phyloP scores from a whole-genome alignment of 2,113 vertebrate species.

The Pomatostomus ruficeps region DNA sequence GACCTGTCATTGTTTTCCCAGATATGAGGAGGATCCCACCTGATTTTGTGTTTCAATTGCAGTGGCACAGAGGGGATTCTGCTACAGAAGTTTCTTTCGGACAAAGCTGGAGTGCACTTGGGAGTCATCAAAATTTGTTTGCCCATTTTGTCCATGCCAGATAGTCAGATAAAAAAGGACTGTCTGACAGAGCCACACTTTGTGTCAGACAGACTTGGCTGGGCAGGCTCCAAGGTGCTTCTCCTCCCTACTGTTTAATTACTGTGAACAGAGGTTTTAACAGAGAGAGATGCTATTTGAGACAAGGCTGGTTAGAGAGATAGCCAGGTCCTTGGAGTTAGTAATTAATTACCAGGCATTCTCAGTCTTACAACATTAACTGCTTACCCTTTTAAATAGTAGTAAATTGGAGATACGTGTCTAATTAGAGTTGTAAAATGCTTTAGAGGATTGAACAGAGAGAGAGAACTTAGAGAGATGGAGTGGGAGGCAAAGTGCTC shows the following conservation, averaged over 20 bases:
- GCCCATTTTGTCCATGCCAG: background rate
- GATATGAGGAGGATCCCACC: background rate
- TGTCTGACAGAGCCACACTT: background rate
- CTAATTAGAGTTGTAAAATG: slow-evolving; percentile 74
- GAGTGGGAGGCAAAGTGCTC: slow-evolving; percentile 23
- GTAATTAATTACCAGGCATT: slow-evolving; percentile 76
- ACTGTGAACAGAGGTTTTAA: slow-evolving; percentile 59
- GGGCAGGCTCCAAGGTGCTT: slow-evolving; percentile 29
- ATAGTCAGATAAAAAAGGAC: background rate
- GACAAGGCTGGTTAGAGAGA: slow-evolving; percentile 65
- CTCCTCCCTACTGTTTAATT: slow-evolving; percentile 61
- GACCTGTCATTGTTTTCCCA: background rate
- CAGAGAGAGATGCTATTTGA: slow-evolving; percentile 53
- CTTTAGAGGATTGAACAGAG: slow-evolving; percentile 56
- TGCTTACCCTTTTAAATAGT: slow-evolving; percentile 75
- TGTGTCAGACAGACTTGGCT: background rate
- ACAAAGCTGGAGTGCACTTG: background rate
- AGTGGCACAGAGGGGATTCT: background rate
- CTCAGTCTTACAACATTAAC: slow-evolving; percentile 71
- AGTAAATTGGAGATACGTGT: slow-evolving; percentile 73
- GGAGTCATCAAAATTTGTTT: background rate
- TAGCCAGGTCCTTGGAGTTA: slow-evolving; percentile 70
- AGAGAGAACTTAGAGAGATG: slow-evolving; percentile 48
- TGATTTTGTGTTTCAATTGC: background rate
- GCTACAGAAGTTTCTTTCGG: background rate